Conservation (phyloP, 2,888 invertebrate genomes). For the Dicycla oo region DNA sequence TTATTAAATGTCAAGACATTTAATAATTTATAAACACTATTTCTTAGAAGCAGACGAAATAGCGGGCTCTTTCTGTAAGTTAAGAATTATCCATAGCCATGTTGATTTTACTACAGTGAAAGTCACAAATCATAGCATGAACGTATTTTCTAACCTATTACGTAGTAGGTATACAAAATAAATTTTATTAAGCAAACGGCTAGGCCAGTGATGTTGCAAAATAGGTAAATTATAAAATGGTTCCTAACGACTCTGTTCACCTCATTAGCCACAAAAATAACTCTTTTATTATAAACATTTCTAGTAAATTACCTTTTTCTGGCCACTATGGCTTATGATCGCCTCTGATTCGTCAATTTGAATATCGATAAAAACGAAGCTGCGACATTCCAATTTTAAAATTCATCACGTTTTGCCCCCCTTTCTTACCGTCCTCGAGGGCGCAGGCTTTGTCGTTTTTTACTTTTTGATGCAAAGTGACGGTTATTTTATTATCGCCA, state of each 20-base stretch:
- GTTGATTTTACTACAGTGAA: neutral
- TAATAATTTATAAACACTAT: no score
- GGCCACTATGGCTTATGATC: constrained; percentile 59
- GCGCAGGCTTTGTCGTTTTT: constrained; percentile 42
- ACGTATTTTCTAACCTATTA: constrained; percentile 1
- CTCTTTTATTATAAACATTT: constrained; percentile 21
- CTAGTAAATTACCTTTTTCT: constrained; percentile 34
- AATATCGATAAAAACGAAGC: constrained; percentile 77
- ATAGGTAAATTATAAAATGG: neutral
- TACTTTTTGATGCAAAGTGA: constrained; percentile 57
- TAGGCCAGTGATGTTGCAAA: neutral
- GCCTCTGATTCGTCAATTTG: constrained; percentile 78
- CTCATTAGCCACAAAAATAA: neutral
- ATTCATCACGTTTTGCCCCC: constrained; percentile 76
- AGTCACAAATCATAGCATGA: constrained; percentile 3
- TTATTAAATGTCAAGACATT: no score
- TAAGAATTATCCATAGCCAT: neutral
- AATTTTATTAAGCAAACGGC: neutral
- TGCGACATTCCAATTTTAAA: constrained; percentile 79
- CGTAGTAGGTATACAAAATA: neutral
- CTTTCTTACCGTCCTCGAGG: constrained; percentile 55
- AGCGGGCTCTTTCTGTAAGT: constrained; percentile 11
- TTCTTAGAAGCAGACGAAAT: no score
- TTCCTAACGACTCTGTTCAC: neutral
- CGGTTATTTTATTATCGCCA: constrained; percentile 65